Evolutionary conservation across 1,140 invertebrate genomes (phyloP).

Genomic region (Chrysoperla carnea): DNA sequence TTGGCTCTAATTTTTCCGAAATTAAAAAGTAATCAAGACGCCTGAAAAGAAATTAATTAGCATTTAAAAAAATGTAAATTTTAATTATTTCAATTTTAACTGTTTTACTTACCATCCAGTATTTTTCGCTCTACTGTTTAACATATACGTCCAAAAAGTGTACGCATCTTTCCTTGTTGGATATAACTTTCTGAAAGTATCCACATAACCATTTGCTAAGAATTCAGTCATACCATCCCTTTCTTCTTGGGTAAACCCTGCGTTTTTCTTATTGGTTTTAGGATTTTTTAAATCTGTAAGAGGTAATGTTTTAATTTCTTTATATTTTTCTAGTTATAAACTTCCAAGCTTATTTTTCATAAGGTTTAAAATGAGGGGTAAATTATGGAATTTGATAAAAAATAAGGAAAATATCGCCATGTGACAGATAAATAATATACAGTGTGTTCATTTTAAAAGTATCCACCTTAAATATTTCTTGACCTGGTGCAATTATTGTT

Average conservation of each 20-base stretch:
- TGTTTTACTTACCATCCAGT: slow-evolving; percentile 69
- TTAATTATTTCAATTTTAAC: slow-evolving; percentile 4
- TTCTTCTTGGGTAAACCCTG: slow-evolving; percentile 92
- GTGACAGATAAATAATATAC: neutral
- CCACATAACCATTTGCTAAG: slow-evolving; percentile 61
- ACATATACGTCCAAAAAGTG: slow-evolving; percentile 90
- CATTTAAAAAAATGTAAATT: slow-evolving; percentile 3
- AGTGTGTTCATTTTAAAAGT: too few relatives aligned
- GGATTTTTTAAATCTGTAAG: slow-evolving; percentile 81
- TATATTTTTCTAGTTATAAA: too few relatives aligned
- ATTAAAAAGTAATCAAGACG: slow-evolving; percentile 89
- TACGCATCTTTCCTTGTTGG: slow-evolving; percentile 71
- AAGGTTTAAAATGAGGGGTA: too few relatives aligned
- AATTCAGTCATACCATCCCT: slow-evolving; percentile 77
- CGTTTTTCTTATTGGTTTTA: slow-evolving; percentile 79
- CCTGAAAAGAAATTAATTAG: slow-evolving; percentile 36
- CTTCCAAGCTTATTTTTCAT: too few relatives aligned
- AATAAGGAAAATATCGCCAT: neutral
- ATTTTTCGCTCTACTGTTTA: slow-evolving; percentile 71
- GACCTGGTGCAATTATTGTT: too few relatives aligned
- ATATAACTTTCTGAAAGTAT: slow-evolving; percentile 77
- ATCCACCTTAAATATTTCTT: too few relatives aligned
- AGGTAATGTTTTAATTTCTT: neutral
- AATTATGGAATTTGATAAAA: too few relatives aligned
- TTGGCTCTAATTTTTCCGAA: slow-evolving; percentile 55